These are phyloP conservation scores for Alethe castanea DNA, from an alignment of 2,113 vertebrate species.

Conservation along the genomic window DNA sequence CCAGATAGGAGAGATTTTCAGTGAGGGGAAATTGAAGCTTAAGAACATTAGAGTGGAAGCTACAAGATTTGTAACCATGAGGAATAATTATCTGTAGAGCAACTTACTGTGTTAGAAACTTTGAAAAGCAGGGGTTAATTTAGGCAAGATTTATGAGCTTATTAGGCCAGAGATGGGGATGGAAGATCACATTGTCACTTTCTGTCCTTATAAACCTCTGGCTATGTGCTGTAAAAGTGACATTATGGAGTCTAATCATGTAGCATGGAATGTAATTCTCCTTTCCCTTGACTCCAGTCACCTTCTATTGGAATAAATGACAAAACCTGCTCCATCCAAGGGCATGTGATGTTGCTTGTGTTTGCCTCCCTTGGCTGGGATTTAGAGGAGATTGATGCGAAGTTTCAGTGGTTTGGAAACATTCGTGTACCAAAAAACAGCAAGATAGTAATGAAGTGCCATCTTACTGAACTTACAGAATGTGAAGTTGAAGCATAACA, in stretches of 20 bases:
- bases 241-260: background rate
- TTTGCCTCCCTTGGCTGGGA: background rate
- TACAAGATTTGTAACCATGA: background rate
- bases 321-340: background rate
- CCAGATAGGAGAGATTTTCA: background rate
- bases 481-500: rapidly evolving
- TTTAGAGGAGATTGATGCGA: background rate
- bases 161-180: background rate
- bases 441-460: background rate
- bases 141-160: background rate
- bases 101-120: background rate
- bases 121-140: background rate
- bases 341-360: background rate
- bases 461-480: background rate
- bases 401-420: background rate
- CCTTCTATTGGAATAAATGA: background rate
- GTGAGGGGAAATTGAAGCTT: background rate
- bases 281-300: background rate
- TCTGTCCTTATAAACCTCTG: background rate
- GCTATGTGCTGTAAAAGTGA: background rate
- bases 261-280: background rate
- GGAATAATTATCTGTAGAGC: background rate
- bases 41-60: background rate
- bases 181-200: background rate
- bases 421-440: background rate